Evolutionary conservation across 2,797 vertebrate species (phyloP).

Genomic region (Fratercula arctica): DNA sequence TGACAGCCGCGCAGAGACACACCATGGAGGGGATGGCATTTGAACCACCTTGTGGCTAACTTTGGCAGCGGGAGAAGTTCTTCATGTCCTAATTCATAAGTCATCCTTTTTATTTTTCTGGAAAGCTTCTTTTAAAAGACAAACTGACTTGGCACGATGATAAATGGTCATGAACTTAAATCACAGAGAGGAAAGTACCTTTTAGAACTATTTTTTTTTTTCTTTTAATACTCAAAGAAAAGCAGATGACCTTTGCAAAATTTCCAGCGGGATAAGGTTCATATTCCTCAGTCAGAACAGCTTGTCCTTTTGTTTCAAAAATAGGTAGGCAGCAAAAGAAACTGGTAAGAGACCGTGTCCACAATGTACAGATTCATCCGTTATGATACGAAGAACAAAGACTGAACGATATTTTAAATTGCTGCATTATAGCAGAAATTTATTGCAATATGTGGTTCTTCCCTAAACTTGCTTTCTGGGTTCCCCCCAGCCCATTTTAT

Average conservation of each 20-base stretch:
- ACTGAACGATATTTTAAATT: background rate
- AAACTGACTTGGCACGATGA: background rate
- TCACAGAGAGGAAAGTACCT: constrained; percentile 47
- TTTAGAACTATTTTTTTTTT: background rate
- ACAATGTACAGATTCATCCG: background rate
- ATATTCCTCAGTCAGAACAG: background rate
- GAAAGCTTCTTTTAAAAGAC: background rate
- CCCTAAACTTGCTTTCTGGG: background rate
- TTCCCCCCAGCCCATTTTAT: fast-evolving
- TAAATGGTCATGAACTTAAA: constrained; percentile 14
- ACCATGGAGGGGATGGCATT: background rate
- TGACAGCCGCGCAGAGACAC: background rate
- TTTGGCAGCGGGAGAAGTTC: constrained; percentile 32
- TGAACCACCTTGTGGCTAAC: background rate
- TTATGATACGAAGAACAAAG: background rate
- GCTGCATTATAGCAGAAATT: background rate
- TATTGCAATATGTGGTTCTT: background rate
- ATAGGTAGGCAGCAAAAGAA: background rate
- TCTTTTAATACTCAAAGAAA: background rate
- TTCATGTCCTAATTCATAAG: constrained; percentile 14
- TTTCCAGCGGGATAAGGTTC: background rate
- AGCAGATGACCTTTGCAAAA: constrained; percentile 26
- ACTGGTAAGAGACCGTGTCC: background rate
- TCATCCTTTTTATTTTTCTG: background rate
- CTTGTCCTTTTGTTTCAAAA: background rate